Base-by-base conservation (phyloP, 2,797 vertebrate genomes). In the Sylvia borin region DNA sequence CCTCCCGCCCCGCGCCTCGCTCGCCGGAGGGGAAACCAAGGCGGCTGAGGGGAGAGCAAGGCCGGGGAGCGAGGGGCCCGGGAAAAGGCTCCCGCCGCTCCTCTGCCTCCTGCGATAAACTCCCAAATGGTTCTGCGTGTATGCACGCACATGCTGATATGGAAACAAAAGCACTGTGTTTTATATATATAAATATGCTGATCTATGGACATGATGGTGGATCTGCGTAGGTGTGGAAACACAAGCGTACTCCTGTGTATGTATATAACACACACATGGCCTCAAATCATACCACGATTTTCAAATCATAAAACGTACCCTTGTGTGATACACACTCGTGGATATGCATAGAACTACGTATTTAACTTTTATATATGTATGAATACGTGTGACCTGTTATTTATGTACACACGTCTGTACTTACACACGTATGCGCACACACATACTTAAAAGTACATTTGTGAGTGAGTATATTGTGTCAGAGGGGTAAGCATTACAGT, bases 121-220 rank as follows among this genome's bases (percentile, higher is more conserved):
- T 24, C 72, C 48, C 53, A 1, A 22, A 1, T 8, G 4, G 10
- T 14, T 29, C 34, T 3, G 17, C 8, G 29, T 2, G 6, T 1
- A 10, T 6, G 16, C 40, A 16, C 42, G 25, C 51, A 18, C 5
- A 2, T 9, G 32, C n/a, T 45, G 19, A 5, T 0, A 38, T 0
- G 45, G n/a, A 50, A 64, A 36, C 10, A 11, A 22, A 4, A 34
- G 22, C 34, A 20, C 5, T 16, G 24, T 3, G 8, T 47, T 36
- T 36, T 36, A 25, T 24, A n/a, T 21, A 7, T 12, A 3, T 8
- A 21, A 29, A 8, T 6, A 22, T 1, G 18, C 9, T 25, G 21
- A 8, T 25, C 42, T 19, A 0, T 0, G 38, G 10, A 25, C 32
- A 2, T 3, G 9, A 20, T 34, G 16, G 2, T 7, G 3, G 4